phyloP scores from a whole-genome alignment of 2,888 invertebrate species.

The Cacoxenus indagator region DNA sequence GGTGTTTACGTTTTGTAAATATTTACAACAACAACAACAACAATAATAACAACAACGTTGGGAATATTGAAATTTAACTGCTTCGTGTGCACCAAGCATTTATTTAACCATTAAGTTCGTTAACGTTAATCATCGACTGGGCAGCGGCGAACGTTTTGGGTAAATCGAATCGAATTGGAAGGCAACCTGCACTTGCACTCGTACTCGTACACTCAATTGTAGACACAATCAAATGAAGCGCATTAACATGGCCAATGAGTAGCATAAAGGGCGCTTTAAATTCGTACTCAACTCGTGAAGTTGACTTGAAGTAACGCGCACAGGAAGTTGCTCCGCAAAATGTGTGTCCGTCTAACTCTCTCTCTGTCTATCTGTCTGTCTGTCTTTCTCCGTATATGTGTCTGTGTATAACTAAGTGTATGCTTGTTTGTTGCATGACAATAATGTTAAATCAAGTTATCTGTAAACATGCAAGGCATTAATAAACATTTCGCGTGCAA shows the following conservation, averaged over 20 bases:
- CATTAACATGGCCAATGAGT: constrained; percentile 5
- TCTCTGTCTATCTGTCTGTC: neutral
- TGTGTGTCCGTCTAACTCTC: neutral
- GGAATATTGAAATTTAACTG: constrained; percentile 7
- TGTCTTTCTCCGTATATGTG: constrained; percentile 25
- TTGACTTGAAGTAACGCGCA: constrained; percentile 7
- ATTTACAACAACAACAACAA: constrained; percentile 40
- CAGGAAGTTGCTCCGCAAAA: too few relatives aligned
- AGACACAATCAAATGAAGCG: neutral
- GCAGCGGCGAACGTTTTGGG: constrained; percentile 24
- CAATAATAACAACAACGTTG: constrained; percentile 22
- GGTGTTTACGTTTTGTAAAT: constrained; percentile 60
- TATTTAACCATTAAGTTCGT: constrained; percentile 59
- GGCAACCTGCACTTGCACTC: neutral
- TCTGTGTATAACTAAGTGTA: constrained; percentile 15
- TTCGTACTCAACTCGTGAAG: constrained; percentile 7
- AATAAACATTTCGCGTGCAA: constrained; percentile 69
- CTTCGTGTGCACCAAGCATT: constrained; percentile 30
- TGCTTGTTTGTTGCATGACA: constrained; percentile 51
- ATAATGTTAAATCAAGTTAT: constrained; percentile 67
- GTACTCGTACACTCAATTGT: neutral
- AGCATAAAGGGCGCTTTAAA: constrained; percentile 1
- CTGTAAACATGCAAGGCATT: constrained; percentile 65
- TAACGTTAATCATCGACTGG: constrained; percentile 54
- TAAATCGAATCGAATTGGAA: neutral